Evolutionary conservation across 2,797 vertebrate genomes (phyloP).

Genomic region (Danio tinwini): DNA sequence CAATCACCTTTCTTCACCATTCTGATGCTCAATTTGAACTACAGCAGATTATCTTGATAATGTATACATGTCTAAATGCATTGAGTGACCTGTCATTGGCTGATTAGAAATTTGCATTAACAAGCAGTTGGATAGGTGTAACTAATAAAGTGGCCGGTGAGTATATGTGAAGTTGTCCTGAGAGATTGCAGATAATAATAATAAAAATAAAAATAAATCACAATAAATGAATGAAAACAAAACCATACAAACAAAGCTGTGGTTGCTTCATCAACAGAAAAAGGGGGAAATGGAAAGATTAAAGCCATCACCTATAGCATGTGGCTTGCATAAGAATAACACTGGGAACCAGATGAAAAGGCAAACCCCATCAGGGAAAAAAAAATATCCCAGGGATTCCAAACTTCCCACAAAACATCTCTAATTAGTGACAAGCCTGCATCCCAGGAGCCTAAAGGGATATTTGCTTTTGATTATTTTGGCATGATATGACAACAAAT

Average conservation of each 20-base stretch:
- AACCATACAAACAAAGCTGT: slow-evolving; percentile 49
- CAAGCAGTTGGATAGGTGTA: too few species aligned
- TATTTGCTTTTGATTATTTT: slow-evolving; percentile 76
- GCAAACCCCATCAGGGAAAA: slow-evolving; percentile 65
- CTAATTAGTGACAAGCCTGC: slow-evolving; percentile 76
- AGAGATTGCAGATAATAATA: neutral
- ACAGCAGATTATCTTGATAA: too few species aligned
- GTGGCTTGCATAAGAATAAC: slow-evolving; percentile 72
- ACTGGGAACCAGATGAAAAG: slow-evolving; percentile 75
- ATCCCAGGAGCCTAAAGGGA: slow-evolving; percentile 68
- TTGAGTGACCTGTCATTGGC: too few species aligned
- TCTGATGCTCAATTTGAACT: too few species aligned
- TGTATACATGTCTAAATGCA: too few species aligned
- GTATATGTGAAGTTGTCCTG: neutral
- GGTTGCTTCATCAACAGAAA: slow-evolving; percentile 60
- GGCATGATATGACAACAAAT: slow-evolving; percentile 67
- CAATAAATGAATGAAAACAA: slow-evolving; percentile 44
- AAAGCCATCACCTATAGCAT: slow-evolving; percentile 64
- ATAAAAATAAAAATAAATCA: slow-evolving; percentile 25
- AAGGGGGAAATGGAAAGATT: slow-evolving; percentile 54
- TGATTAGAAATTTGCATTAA: too few species aligned
- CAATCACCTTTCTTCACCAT: too few species aligned
- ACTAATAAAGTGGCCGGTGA: too few species aligned
- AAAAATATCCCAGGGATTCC: slow-evolving; percentile 70
- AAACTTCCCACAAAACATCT: slow-evolving; percentile 73